Base-by-base conservation (phyloP, 92 coral and sea anemone genomes). In the Meandrina meandrites region DNA sequence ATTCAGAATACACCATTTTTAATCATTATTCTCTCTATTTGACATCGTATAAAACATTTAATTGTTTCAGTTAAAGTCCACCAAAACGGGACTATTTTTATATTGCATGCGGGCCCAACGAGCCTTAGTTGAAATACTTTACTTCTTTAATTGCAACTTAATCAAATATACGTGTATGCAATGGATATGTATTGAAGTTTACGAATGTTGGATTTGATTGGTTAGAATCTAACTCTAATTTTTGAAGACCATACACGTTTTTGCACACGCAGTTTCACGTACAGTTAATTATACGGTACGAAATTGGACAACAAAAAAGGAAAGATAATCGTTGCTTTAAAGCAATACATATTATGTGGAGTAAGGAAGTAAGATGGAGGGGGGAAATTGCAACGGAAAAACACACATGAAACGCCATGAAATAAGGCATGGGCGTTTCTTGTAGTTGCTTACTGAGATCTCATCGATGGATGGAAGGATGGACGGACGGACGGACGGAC, bases 101-200 rank as follows among this genome's bases (percentile, higher is more conserved):
- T 42, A 68, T 42, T 11, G 36, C 85, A 81, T 81, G 75, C 85
- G 45, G 85, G 85, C 85, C 62, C 76, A 64, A n/a, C 75, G 62
- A 64, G 85, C 85, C 85, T 68, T 9, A 67, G 85, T 81, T 67
- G 67, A 42, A 42, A 14, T 42, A 22, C 12, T 24, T 14, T 27
- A 66, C 9, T 28, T 15, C 60, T 66, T n/a, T n/a, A n/a, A 66
- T 66, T 66, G 35, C 11, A 66, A 66, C 71, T 0, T 27, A 66
- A 8, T 66, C 6, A 66, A 60, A 27, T 27, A 66, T 27, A 18
- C 3, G 27, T 28, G 34, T 10, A 28, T 24, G 1, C n/a, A n/a
- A n/a, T n/a, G n/a, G n/a, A n/a, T 50, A 3, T 50, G 60, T 18
- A 54, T 54, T 54, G 60, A 15, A 54, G 60, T 54, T 0, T 54